Conservation (phyloP, 2,888 invertebrate species). For the Cephonodes hylas region DNA sequence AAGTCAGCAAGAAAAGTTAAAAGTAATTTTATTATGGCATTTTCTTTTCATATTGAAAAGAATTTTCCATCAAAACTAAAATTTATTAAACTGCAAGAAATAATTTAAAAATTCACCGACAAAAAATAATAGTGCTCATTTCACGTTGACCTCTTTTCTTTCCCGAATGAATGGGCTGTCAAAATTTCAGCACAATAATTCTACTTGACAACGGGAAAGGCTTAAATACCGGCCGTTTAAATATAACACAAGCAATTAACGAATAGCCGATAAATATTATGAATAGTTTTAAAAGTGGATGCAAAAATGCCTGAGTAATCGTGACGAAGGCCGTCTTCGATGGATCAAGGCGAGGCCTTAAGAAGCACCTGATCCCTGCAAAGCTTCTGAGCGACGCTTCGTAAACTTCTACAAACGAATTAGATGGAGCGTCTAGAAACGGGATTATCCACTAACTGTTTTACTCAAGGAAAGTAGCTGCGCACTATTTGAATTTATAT, state of each 20-base stretch:
- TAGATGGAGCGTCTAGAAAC: conserved; percentile 52
- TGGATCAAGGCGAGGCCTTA: conserved; percentile 44
- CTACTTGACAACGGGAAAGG: neutral
- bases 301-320: conserved; percentile 40
- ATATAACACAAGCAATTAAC: neutral
- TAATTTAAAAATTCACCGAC: neutral
- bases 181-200: neutral
- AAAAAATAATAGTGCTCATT: neutral
- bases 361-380: conserved; percentile 51
- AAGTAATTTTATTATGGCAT: too few species aligned
- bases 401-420: conserved; percentile 59
- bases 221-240: neutral
- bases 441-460: conserved; percentile 50
- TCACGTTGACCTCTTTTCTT: neutral
- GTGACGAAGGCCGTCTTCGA: conserved; percentile 43
- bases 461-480: conserved; percentile 10
- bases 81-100: neutral
- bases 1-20: too few species aligned
- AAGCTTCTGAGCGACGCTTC: conserved; percentile 37
- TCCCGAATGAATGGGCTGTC: neutral
- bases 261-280: conserved; percentile 16
- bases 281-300: conserved; percentile 36
- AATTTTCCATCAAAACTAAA: neutral
- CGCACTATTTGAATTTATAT: neutral
- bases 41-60: too few species aligned